Evolutionary conservation across 2,797 vertebrate genomes (phyloP).

Genomic region (Buceros bicornis): DNA sequence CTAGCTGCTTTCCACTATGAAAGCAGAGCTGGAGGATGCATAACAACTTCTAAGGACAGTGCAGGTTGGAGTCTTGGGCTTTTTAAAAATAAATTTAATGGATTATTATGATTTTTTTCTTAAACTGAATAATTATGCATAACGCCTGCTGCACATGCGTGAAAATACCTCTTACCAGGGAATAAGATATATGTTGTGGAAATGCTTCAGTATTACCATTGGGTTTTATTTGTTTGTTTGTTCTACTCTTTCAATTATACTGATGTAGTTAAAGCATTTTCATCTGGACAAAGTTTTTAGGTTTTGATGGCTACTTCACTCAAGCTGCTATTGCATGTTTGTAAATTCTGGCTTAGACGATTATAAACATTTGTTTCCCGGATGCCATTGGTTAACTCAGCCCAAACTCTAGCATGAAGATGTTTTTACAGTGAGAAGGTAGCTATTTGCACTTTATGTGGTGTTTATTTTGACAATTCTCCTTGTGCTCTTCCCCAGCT

Average conservation of each 20-base stretch:
- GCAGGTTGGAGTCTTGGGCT: background rate
- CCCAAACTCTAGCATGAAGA: background rate
- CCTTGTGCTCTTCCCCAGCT: background rate
- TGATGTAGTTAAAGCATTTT: background rate
- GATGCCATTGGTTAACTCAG: background rate
- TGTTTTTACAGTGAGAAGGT: background rate
- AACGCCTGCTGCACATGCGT: background rate
- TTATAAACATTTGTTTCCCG: slow-evolving; percentile 24
- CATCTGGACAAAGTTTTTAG: background rate
- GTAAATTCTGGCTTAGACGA: background rate
- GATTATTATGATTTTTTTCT: background rate
- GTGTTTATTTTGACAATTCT: background rate
- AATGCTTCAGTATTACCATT: background rate
- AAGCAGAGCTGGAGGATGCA: background rate
- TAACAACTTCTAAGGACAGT: background rate
- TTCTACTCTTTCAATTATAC: background rate
- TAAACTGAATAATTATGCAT: background rate
- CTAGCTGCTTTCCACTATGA: background rate
- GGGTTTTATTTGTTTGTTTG: background rate
- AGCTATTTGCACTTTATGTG: background rate
- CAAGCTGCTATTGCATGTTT: background rate
- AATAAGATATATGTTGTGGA: background rate
- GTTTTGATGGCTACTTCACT: background rate
- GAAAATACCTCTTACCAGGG: background rate
- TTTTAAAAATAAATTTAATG: background rate